A percentile compares a stretch with the other conserved stretches of the same genome.
phyloP scores from a whole-genome alignment of 92 coral and sea anemone genomes.

The Porites rus region DNA sequence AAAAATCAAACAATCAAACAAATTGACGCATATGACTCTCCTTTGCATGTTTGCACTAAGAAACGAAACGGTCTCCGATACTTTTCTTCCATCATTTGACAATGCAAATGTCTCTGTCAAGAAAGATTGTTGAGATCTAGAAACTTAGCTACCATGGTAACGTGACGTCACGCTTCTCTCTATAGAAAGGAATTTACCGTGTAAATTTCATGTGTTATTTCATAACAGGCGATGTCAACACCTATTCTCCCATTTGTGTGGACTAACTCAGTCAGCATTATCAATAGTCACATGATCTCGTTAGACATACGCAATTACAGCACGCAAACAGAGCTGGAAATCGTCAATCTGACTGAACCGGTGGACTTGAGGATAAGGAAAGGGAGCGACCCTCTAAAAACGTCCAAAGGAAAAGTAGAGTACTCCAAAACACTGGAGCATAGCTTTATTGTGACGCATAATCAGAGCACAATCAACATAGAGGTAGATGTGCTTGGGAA shows the following conservation, averaged over 20 bases:
- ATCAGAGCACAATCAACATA: conserved; percentile 64
- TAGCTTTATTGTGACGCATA: conserved; percentile 40
- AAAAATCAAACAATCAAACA: no score
- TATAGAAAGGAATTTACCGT: neutral
- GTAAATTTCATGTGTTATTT: neutral
- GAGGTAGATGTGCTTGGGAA: conserved; percentile 39
- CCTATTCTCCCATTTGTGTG: conserved; percentile 50
- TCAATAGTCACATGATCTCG: conserved; percentile 55
- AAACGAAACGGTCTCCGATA: no score
- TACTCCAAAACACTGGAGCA: conserved; percentile 45
- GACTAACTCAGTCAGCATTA: conserved; percentile 30
- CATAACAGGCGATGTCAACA: conserved; percentile 5
- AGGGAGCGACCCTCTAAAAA: conserved; percentile 24
- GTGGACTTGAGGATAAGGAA: conserved; percentile 61
- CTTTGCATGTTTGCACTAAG: no score
- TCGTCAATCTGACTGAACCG: conserved; percentile 53
- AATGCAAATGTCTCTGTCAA: no score
- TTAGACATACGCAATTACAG: conserved; percentile 32
- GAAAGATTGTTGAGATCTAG: no score
- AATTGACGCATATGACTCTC: no score
- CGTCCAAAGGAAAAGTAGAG: conserved; percentile 23
- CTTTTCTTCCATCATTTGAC: no score
- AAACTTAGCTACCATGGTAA: no score
- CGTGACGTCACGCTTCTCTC: no score
- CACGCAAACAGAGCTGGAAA: conserved; percentile 8